Percentiles rank a stretch among this genome's conserved stretches.
phyloP scores from a whole-genome alignment of 2,113 vertebrate species.

The Sclerurus mexicanus region DNA sequence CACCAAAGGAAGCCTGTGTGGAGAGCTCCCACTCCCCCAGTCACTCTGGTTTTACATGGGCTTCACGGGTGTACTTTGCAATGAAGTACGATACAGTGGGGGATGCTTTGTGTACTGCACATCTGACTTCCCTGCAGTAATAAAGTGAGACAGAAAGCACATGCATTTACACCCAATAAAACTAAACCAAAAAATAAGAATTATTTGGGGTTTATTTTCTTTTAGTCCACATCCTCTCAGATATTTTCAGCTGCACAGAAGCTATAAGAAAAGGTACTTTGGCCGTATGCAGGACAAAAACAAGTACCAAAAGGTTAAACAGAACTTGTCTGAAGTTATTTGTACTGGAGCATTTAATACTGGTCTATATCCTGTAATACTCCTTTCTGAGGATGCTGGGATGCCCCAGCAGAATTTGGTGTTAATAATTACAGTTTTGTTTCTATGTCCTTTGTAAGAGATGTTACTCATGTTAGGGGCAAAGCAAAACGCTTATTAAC shows the following conservation, averaged over 20 bases:
- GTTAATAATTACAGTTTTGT: not conserved
- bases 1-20: not conserved
- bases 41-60: not conserved
- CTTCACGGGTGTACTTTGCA: not conserved
- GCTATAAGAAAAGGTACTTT: not conserved
- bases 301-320: not conserved
- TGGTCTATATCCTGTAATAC: fast-evolving
- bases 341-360: not conserved
- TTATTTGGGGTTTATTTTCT: not conserved
- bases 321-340: not conserved
- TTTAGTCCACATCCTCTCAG: not conserved
- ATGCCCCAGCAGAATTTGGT: fast-evolving
- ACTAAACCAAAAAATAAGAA: not conserved
- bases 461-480: not conserved
- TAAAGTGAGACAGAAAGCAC: not conserved
- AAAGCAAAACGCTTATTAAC: not conserved
- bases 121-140: not conserved
- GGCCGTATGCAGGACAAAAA: not conserved
- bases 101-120: fast-evolving
- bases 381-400: fast-evolving
- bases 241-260: not conserved
- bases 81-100: not conserved
- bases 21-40: fast-evolving
- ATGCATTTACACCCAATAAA: not conserved
- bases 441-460: not conserved